phyloP scores from a whole-genome alignment of 2,888 invertebrate species.

The Rhimphoctona megacephalus region DNA sequence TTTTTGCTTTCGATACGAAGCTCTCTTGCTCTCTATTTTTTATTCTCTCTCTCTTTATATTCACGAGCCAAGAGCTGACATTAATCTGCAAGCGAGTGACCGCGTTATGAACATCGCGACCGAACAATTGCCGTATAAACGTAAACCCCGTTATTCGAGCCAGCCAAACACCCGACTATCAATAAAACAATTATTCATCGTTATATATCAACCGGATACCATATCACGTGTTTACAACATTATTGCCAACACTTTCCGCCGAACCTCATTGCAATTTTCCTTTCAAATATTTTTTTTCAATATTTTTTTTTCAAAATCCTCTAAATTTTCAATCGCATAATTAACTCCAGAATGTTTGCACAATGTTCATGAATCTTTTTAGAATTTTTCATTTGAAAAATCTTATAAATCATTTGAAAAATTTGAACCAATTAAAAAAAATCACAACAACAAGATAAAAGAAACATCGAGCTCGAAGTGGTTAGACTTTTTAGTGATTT shows the following conservation, averaged over 20 bases:
- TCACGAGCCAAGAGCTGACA: conserved; percentile 22
- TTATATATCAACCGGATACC: conserved; percentile 20
- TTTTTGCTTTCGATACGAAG: background rate
- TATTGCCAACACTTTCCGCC: background rate
- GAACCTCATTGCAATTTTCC: background rate
- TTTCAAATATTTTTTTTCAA: background rate
- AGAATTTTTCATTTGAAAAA: background rate
- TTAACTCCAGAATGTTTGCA: background rate
- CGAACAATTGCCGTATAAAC: conserved; percentile 47
- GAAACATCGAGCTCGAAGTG: background rate
- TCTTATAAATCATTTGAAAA: background rate
- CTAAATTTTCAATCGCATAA: background rate
- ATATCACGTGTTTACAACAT: conserved; percentile 4
- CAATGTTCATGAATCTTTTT: background rate
- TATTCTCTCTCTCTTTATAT: background rate
- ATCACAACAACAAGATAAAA: background rate
- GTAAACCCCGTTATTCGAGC: conserved; percentile 10
- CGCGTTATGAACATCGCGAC: conserved; percentile 41
- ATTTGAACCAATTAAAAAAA: background rate
- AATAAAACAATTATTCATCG: conserved; percentile 40
- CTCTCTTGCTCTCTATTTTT: conserved; percentile 6
- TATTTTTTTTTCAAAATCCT: background rate
- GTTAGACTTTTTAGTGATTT: background rate
- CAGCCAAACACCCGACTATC: conserved; percentile 26
- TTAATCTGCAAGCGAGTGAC: conserved; percentile 38